phyloP scores from a whole-genome alignment of 2,888 invertebrate genomes.

The Cerceris rybyensis region DNA sequence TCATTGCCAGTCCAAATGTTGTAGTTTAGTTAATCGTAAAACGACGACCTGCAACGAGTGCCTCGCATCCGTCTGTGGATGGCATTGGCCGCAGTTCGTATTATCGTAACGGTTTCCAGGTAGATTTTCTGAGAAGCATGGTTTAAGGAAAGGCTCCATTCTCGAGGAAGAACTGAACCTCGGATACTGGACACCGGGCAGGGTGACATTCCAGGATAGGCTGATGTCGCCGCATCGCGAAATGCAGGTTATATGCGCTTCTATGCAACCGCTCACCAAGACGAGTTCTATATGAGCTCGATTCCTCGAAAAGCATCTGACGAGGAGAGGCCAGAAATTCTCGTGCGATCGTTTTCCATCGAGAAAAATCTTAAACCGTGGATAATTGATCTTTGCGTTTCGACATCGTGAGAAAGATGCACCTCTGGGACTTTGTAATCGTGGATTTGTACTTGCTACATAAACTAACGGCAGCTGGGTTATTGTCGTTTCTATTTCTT shows the following conservation, averaged over 20 bases:
- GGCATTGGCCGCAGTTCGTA: constrained; percentile 58
- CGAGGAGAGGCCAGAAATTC: constrained; percentile 54
- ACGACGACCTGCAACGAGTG: constrained; percentile 35
- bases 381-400: constrained; percentile 58
- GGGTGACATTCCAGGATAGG: constrained; percentile 71
- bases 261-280: constrained; percentile 42
- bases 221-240: constrained; percentile 54
- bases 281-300: constrained; percentile 44
- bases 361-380: constrained; percentile 48
- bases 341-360: constrained; percentile 40
- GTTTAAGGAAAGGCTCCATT: constrained; percentile 68
- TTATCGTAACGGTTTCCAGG: constrained; percentile 71
- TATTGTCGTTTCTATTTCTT: constrained; percentile 12
- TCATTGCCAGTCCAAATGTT: neutral
- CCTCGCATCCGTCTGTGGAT: constrained; percentile 51
- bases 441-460: constrained; percentile 25
- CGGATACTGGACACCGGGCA: constrained; percentile 58
- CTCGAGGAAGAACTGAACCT: constrained; percentile 68
- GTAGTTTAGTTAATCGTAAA: constrained; percentile 8
- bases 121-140: constrained; percentile 68
- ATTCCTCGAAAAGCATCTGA: constrained; percentile 51
- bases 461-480: constrained; percentile 18
- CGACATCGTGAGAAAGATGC: constrained; percentile 53
- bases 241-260: constrained; percentile 54
- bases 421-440: constrained; percentile 4